phyloP scores from a whole-genome alignment of 2,888 invertebrate species.

The Sarcophaga variegata region DNA sequence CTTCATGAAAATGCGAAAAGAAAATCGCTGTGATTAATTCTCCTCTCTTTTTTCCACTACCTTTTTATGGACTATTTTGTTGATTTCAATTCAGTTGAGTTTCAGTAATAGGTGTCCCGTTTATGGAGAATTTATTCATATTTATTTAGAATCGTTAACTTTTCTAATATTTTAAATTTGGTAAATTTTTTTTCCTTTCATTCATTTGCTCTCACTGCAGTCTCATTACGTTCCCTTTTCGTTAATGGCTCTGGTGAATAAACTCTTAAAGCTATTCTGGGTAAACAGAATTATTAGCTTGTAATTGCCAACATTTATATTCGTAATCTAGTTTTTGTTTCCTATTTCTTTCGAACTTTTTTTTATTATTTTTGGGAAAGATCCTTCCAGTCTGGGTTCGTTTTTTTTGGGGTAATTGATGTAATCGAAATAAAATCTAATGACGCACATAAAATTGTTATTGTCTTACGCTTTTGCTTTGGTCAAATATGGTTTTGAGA shows the following conservation, averaged over 20 bases:
- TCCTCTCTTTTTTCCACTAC: neutral
- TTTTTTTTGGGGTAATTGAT: neutral
- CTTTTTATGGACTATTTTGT: neutral
- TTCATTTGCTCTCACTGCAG: neutral
- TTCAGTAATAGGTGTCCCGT: neutral
- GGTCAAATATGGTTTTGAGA: too few relatives aligned
- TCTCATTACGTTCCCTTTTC: too few relatives aligned
- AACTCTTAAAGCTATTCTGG: neutral
- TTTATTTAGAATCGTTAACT: neutral
- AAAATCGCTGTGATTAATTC: slow-evolving; percentile 33
- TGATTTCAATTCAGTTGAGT: too few relatives aligned
- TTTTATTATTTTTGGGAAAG: neutral
- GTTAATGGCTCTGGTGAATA: too few relatives aligned
- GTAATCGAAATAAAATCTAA: slow-evolving; percentile 1
- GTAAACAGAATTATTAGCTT: neutral
- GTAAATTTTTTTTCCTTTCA: neutral
- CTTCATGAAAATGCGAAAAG: neutral
- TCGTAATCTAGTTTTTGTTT: neutral
- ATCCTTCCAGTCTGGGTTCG: too few relatives aligned
- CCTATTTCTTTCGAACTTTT: neutral
- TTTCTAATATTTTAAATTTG: neutral
- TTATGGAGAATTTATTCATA: slow-evolving; percentile 4
- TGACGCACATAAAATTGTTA: neutral
- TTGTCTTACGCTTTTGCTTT: too few relatives aligned
- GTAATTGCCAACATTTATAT: slow-evolving; percentile 18